phyloP scores from a whole-genome alignment of 2,113 vertebrate species.

The Laticauda laticaudata region DNA sequence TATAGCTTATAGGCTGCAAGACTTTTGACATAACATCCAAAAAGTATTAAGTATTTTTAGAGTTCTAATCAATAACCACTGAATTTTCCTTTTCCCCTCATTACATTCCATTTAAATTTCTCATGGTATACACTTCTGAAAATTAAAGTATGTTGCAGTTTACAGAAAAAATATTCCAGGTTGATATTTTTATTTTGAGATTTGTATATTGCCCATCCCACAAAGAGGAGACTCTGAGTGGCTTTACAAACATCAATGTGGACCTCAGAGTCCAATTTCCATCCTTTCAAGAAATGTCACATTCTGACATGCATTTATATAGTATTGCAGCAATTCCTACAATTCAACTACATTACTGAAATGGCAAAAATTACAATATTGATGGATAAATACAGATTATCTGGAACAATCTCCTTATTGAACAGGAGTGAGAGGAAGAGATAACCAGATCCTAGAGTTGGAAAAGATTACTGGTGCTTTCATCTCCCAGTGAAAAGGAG shows the following conservation, averaged over 20 bases:
- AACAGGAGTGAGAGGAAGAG: background rate
- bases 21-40: background rate
- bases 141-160: background rate
- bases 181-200: background rate
- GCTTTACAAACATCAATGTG: background rate
- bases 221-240: too few species aligned
- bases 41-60: background rate
- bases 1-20: background rate
- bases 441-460: background rate
- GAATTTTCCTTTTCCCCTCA: background rate
- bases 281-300: background rate
- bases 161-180: background rate
- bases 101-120: background rate
- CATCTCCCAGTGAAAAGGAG: background rate
- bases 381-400: background rate
- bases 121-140: background rate
- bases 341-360: background rate
- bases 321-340: background rate
- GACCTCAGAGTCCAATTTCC: background rate
- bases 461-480: background rate
- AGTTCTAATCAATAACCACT: background rate
- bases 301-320: background rate
- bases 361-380: background rate
- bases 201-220: background rate
- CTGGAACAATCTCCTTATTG: background rate